A percentile compares a stretch with the other conserved stretches of the same genome.
Evolutionary conservation across 2,113 vertebrate species (phyloP).

Genomic region (Lagopus muta): DNA sequence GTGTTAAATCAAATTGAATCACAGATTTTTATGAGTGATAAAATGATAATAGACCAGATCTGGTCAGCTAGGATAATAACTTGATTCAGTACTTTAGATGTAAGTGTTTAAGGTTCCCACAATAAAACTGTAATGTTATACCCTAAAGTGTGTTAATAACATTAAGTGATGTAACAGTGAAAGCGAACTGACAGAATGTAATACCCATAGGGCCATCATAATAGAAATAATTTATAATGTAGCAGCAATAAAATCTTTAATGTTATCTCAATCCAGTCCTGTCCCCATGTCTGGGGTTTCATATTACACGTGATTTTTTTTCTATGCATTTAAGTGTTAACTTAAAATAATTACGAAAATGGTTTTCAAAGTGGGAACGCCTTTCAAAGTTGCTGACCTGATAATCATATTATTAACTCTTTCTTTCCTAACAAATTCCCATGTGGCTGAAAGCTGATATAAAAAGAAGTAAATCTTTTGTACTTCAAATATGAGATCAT

Average conservation of each 20-base stretch:
- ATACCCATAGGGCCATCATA: conserved; percentile 87
- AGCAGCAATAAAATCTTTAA: conserved; percentile 97
- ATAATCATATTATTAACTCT: conserved; percentile 75
- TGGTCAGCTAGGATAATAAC: conserved; percentile 91
- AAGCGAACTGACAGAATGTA: conserved; percentile 91
- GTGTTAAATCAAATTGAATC: conserved; percentile 83
- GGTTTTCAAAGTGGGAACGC: conserved; percentile 78
- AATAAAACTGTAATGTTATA: conserved; percentile 98
- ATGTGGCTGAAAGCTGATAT: background rate
- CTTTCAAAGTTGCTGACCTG: conserved; percentile 69
- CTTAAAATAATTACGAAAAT: conserved; percentile 95
- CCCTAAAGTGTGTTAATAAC: conserved; percentile 98
- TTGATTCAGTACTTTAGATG: conserved; percentile 92
- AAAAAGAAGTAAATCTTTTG: background rate
- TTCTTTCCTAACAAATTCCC: conserved; percentile 52
- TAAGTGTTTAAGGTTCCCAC: conserved; percentile 97
- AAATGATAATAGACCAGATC: conserved; percentile 83
- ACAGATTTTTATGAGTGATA: conserved; percentile 81
- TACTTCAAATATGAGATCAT: background rate
- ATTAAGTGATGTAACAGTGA: conserved; percentile 97
- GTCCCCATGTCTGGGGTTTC: conserved; percentile 86
- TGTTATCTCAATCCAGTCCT: conserved; percentile 92
- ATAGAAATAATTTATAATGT: conserved; percentile 99
- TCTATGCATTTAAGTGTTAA: conserved; percentile 84
- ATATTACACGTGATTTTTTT: conserved; percentile 83